Evolutionary conservation across 2,888 invertebrate species (phyloP), one percentile per base, ranked within the genome.

Genomic region (Dyspetes luteomarginatus): DNA sequence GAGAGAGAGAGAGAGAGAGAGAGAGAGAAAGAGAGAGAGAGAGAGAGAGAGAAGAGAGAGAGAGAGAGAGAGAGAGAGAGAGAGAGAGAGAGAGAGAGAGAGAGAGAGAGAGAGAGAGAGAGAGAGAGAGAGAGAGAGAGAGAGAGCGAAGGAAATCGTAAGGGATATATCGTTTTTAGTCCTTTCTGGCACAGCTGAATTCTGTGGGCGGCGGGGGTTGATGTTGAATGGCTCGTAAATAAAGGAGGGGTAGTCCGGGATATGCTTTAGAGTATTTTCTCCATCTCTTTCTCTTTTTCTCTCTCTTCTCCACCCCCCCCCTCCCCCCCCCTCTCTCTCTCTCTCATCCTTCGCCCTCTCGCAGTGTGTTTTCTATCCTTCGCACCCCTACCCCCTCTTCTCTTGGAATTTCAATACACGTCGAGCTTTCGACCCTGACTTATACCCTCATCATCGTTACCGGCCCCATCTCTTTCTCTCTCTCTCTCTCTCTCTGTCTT

Each of bases 381-480:
- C 45, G 67, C 24, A 67, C 26, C 12, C 62, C 71, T 65, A 12
- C 15, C 48, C 5, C 15, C 48, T 30, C 19, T 60, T 64, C 72
- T 78, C 69, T 67, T 65, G 87, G 83, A 84, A 86, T 87, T 87
- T 87, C 84, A 85, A 86, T 87, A 85, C 77, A 83, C 83, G 81
- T 84, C 84, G 81, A 84, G 87, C 81, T 82, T 73, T 81, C 81
- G 78, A 81, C 78, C 73, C 78, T 78, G 81, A 81, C 78, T 78
- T 78, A 81, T 78, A 81, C 74, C 78, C 81, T 78, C 81, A 81
- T 81, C 78, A 81, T 81, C 81, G 78, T 81, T 77, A 79, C 65
- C 72, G 50, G 7, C 67, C 43, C 62, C 71, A 22, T 78, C 48
- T 41, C 26, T 69, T 52, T 62, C 55, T 62, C 79, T 52, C 26